Evolutionary conservation across 2,113 vertebrate species (phyloP), one percentile per base, ranked within the genome.

Genomic region (Hippocampus mohnikei): DNA sequence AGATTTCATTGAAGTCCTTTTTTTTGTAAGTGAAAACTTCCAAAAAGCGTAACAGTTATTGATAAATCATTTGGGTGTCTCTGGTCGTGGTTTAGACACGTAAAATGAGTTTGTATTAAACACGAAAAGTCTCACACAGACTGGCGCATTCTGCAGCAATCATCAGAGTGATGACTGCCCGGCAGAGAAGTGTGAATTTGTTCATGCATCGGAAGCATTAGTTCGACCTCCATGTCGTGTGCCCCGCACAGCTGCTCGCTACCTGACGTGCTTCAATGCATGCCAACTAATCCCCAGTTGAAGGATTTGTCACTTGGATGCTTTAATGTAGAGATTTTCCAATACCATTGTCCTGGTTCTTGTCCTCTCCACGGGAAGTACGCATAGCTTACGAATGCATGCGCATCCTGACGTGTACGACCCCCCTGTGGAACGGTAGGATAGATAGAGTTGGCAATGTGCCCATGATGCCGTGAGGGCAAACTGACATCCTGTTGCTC

Each of bases 241-340:
- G 40, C 12, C 23, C 37, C 40, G 7, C 61, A 23, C 61, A 42
- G 40, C 37, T 64, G 61, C 61, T 42, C 61, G 42, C 40, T 11
- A 64, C 61, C 61, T 42, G 40, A 42, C 44, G 40, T 42, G 13
- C 37, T n/a, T 44, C 40, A 23, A 64, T 42, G 21, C 40, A 64
- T 64, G 40, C 61, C 40, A 64, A 64, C 61, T 44, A 64, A 64
- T 64, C 40, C 40, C 21, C 40, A 64, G 11, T 42, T 64, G 37
- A 42, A n/a, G 40, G 61, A 64, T 23, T 64, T 64, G 40, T 64
- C n/a, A 13, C 40, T 60, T 62, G 8, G 60, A 40, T 13, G n/a
- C 40, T 64, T 42, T 42, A 13, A n/a, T 42, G 61, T 42, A n/a
- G 40, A 42, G 21, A 42, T 42, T 64, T 64, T 42, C 21, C 16